Percentiles rank a stretch among this genome's conserved stretches.
phyloP scores from a whole-genome alignment of 2,888 invertebrate genomes.

The Mythimna loreyi region DNA sequence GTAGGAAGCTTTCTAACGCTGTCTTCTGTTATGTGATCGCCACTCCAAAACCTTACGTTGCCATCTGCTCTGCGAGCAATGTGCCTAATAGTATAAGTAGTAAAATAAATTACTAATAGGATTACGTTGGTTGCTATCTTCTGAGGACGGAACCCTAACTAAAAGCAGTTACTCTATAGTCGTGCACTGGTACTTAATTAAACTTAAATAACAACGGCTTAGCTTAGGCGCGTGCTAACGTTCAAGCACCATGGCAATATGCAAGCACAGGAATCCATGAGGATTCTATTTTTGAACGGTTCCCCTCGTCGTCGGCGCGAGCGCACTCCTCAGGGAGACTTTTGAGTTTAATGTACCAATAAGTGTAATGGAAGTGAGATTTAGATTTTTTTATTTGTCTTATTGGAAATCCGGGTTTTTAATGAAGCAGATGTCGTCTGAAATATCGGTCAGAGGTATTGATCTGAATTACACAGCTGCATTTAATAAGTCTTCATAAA shows the following conservation, averaged over 20 bases:
- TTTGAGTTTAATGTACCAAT: constrained; percentile 82
- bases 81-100: no score
- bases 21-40: no score
- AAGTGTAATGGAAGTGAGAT: constrained; percentile 59
- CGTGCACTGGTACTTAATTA: constrained; percentile 17
- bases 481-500: no score
- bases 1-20: no score
- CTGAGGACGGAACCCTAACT: no score
- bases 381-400: constrained; percentile 39
- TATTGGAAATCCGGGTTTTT: constrained; percentile 26
- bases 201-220: constrained; percentile 42
- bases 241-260: constrained; percentile 66
- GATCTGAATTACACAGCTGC: no score
- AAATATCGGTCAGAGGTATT: no score
- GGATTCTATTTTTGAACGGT: constrained; percentile 82
- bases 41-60: no score
- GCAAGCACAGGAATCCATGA: constrained; percentile 79
- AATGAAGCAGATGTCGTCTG: background rate
- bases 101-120: no score
- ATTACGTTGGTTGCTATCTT: no score
- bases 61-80: no score
- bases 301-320: constrained; percentile 80
- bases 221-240: constrained; percentile 72
- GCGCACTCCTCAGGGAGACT: constrained; percentile 75
- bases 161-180: background rate